These are phyloP conservation scores for Epirrhoe alternata DNA, from an alignment of 2,888 invertebrate genomes.

Conservation along the genomic window DNA sequence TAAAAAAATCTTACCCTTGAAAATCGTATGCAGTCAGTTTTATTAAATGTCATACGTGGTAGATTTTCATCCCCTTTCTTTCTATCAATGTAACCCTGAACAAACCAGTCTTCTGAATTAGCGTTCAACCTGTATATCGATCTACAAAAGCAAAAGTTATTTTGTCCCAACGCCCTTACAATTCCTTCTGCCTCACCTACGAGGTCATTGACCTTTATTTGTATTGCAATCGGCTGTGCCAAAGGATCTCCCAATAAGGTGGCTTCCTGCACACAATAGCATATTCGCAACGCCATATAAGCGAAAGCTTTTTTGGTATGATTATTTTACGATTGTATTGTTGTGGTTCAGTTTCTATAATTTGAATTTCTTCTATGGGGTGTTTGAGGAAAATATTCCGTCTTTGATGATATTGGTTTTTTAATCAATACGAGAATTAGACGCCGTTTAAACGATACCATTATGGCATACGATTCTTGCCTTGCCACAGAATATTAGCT, in stretches of 20 bases:
- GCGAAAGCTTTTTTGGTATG: slow-evolving; percentile 41
- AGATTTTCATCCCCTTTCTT: no score
- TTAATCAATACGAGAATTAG: no score
- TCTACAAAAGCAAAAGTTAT: neutral
- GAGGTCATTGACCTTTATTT: slow-evolving; percentile 43
- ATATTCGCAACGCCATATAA: slow-evolving; percentile 60
- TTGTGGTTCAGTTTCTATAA: slow-evolving; percentile 29
- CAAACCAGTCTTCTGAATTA: no score
- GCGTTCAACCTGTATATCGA: no score
- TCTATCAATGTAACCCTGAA: no score
- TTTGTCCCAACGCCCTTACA: slow-evolving; percentile 13
- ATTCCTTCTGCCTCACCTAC: slow-evolving; percentile 30
- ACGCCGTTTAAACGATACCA: no score
- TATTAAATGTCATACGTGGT: no score
- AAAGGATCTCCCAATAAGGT: slow-evolving; percentile 60
- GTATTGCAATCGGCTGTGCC: slow-evolving; percentile 43
- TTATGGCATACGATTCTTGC: no score
- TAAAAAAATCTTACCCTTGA: no score
- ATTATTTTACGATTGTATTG: slow-evolving; percentile 29
- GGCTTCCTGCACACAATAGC: slow-evolving; percentile 69
- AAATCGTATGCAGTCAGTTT: no score
- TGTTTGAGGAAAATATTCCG: neutral
- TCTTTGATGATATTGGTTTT: neutral
- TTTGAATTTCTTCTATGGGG: neutral
- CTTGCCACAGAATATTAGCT: no score